Conservation (phyloP, 53 echinoderm and acorn worm species). For the Actinopyga echinites region DNA sequence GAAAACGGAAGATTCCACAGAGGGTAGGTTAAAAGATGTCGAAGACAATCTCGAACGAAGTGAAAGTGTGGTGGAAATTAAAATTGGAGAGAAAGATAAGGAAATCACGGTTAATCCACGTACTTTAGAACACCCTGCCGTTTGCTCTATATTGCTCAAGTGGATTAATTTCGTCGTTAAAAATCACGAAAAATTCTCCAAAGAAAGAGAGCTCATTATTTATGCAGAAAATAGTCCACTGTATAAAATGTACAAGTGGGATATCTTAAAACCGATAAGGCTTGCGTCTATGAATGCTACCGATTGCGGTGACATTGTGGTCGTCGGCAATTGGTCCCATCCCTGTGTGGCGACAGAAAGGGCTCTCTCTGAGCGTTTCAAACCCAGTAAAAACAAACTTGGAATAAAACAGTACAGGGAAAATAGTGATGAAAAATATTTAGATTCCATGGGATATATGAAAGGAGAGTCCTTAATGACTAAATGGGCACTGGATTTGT, state of each 20-base stretch:
- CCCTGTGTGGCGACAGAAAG: background rate
- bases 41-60: background rate
- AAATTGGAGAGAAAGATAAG: too few species aligned
- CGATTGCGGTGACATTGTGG: background rate
- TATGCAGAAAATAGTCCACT: background rate
- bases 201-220: background rate
- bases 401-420: background rate
- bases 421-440: background rate
- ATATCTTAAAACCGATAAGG: background rate
- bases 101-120: too few species aligned
- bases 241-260: background rate
- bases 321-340: background rate
- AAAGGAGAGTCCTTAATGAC: background rate
- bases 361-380: background rate
- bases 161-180: background rate
- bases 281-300: background rate
- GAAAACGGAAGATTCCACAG: background rate
- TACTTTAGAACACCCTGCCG: background rate
- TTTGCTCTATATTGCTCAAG: background rate
- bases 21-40: too few species aligned
- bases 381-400: too few species aligned
- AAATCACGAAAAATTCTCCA: background rate
- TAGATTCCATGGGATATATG: background rate
- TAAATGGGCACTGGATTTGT: background rate
- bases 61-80: background rate